Evolutionary conservation across 2,888 invertebrate species (phyloP).

Genomic region (Cephus sareptanus): DNA sequence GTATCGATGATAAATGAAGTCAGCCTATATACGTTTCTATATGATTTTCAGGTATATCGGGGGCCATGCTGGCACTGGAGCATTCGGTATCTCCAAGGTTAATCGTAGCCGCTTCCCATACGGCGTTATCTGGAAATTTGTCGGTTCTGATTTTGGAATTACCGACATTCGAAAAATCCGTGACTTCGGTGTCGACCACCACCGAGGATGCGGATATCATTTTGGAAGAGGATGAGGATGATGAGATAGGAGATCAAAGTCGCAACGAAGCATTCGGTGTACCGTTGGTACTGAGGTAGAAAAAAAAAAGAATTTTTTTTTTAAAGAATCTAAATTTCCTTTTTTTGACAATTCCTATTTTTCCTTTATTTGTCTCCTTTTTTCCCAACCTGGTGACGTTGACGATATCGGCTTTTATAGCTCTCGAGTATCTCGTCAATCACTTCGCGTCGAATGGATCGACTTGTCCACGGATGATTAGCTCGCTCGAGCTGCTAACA

Average conservation of each 20-base stretch:
- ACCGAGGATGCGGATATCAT: slow-evolving; percentile 35
- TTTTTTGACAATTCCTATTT: background rate
- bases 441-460: background rate
- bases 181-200: slow-evolving; percentile 26
- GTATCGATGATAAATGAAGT: background rate
- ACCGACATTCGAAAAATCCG: slow-evolving; percentile 60
- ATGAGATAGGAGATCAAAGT: slow-evolving; percentile 13
- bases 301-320: background rate
- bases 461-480: background rate
- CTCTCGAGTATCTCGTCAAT: background rate
- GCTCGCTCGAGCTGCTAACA: background rate
- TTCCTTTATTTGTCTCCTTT: background rate
- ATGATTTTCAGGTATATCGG: slow-evolving; percentile 38
- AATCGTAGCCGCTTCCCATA: slow-evolving; percentile 80
- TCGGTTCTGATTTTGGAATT: slow-evolving; percentile 74
- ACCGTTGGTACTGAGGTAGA: slow-evolving; percentile 47
- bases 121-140: slow-evolving; percentile 83
- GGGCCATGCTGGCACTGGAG: slow-evolving; percentile 42
- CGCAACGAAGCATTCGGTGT: slow-evolving; percentile 26
- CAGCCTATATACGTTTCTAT: background rate
- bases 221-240: slow-evolving; percentile 35
- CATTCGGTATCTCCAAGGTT: slow-evolving; percentile 64
- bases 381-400: background rate
- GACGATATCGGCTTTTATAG: background rate
- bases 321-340: background rate